Base-by-base conservation (phyloP, 1,140 invertebrate species). In the Sarcophaga peregrina region DNA sequence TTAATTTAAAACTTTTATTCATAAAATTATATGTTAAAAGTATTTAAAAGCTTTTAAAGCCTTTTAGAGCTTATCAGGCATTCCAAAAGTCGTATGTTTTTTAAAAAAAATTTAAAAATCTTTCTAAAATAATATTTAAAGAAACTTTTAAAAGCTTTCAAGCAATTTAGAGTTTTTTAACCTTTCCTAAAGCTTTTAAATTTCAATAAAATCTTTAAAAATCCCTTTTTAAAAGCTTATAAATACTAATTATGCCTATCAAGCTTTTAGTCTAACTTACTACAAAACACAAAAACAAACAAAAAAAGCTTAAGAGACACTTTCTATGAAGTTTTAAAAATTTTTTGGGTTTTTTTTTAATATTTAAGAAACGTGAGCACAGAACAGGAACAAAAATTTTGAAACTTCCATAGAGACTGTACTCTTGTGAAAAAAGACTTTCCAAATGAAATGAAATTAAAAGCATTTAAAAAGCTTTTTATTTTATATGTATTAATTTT, bases 241-340 rank as follows among this genome's bases (percentile, higher is more conserved):
- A 76, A 47, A 73, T n/a, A 76, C 54, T 25, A 80, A 80, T 17
- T 80, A 17, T 80, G n/a, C 9, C 11, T 48, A 48, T 46, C 8
- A 48, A 47, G 46, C 74, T 76, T 73, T 11, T 45, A 8, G 17
- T 17, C 17, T 54, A 80, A n/a, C 17, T 80, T 54, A 76, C 25
- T 37, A 37, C 25, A 37, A 37, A 37, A 37, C 4, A 37, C 25
- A 37, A 37, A 37, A 1, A 37, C 1, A 37, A 1, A 37, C 1
- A 37, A 1, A 37, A 37, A 37, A 37, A 37, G 25, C 25, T 37
- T 37, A 37, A 76, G 17, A 52, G 83, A 85, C 87, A 89, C 87
- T 89, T 89, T 89, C 87, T 89, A 89, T 89, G 89, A 89, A 88
- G 87, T 89, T 89, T 83, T 86, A 81, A 89, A 89, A 88, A 85